Evolutionary conservation across 2,888 invertebrate species (phyloP).

Genomic region (Cyclophora punctaria): DNA sequence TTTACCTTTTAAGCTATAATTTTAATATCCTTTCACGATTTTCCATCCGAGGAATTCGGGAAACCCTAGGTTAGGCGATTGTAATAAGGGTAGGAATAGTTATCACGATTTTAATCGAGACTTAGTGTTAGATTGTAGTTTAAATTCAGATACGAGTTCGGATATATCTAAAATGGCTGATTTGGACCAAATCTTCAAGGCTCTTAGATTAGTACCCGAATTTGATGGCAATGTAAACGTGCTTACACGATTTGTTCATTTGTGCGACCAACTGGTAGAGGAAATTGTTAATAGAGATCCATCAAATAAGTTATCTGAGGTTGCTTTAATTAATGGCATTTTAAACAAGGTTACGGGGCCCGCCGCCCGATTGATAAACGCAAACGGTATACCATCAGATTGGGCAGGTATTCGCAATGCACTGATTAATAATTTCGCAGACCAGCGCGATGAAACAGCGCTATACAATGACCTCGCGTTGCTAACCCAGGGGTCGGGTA

Average conservation of each 20-base stretch:
- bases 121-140: too few relatives aligned
- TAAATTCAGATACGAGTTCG: not conserved
- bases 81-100: not conserved
- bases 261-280: constrained; percentile 9
- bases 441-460: constrained; percentile 21
- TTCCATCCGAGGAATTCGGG: not conserved
- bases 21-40: not conserved
- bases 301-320: constrained; percentile 4
- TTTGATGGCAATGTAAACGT: constrained; percentile 17
- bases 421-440: constrained; percentile 20
- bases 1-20: not conserved
- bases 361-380: constrained; percentile 19
- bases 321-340: constrained; percentile 11
- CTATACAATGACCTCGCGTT: constrained; percentile 19
- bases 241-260: constrained; percentile 17
- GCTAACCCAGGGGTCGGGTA: constrained; percentile 10
- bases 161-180: not conserved
- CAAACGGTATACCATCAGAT: constrained; percentile 19
- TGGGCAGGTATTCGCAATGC: constrained; percentile 18
- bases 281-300: not conserved
- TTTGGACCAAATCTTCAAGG: not conserved
- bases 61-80: not conserved
- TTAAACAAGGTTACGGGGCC: constrained; percentile 4
- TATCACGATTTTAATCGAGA: too few relatives aligned
- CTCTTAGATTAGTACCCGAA: constrained; percentile 4